Evolutionary conservation across 2,113 vertebrate species (phyloP).

Genomic region (Panurus biarmicus): DNA sequence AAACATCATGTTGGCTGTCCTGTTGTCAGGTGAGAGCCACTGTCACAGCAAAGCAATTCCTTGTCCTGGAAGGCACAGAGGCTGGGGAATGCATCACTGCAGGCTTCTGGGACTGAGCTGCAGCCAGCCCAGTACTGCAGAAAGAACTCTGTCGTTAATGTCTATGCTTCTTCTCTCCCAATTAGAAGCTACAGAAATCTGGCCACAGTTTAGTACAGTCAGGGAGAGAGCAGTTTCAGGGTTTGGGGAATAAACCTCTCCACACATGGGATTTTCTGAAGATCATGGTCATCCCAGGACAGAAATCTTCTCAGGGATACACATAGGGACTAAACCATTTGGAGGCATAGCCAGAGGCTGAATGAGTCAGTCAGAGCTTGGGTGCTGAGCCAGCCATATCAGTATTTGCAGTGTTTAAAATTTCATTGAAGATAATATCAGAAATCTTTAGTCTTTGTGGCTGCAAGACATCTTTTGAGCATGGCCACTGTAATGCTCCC

Average conservation of each 20-base stretch:
- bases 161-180: neutral
- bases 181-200: neutral
- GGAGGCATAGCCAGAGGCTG: neutral
- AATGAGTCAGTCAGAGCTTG: neutral
- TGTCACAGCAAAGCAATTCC: neutral
- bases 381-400: neutral
- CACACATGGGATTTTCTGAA: neutral
- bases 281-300: neutral
- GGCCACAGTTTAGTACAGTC: neutral
- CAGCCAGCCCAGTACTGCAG: neutral
- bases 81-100: neutral
- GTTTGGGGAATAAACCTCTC: neutral
- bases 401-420: neutral
- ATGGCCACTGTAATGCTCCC: neutral
- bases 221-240: neutral
- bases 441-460: neutral
- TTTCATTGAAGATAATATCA: neutral
- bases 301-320: neutral
- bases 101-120: neutral
- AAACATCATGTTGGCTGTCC: neutral
- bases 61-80: neutral
- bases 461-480: neutral
- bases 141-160: neutral
- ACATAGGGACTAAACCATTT: neutral
- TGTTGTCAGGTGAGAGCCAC: neutral